A percentile compares a stretch with the other conserved stretches of the same genome.
phyloP scores from a whole-genome alignment of 2,797 vertebrate species.

The Cynodonichthys magdalenae region DNA sequence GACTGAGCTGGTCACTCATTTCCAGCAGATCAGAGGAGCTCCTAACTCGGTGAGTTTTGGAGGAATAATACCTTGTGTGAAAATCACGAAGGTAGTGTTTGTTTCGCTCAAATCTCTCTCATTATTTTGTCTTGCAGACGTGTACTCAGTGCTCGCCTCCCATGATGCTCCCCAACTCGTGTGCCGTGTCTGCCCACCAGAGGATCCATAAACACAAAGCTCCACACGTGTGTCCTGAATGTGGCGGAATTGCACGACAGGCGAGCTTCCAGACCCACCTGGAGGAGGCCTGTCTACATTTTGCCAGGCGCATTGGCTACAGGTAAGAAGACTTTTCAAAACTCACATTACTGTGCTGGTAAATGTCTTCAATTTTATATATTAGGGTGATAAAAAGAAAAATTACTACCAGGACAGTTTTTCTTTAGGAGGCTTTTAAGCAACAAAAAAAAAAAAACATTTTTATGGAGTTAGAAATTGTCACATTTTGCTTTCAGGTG shows the following conservation, averaged over 20 bases:
- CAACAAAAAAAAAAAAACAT: too few species aligned
- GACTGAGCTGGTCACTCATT: conserved; percentile 89
- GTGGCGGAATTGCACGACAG: conserved; percentile 88
- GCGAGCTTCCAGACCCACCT: conserved; percentile 89
- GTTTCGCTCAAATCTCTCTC: neutral
- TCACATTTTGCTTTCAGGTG: conserved; percentile 78
- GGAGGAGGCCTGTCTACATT: conserved; percentile 92
- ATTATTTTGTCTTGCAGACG: conserved; percentile 73
- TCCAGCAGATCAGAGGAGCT: conserved; percentile 87
- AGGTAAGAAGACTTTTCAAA: conserved; percentile 77
- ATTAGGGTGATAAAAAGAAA: neutral
- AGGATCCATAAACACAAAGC: conserved; percentile 91
- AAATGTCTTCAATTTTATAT: neutral
- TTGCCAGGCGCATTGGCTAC: conserved; percentile 93
- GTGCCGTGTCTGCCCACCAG: conserved; percentile 91
- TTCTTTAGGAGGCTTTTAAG: too few species aligned
- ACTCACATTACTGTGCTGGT: neutral
- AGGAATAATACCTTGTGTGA: neutral
- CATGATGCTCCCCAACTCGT: conserved; percentile 94
- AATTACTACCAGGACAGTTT: too few species aligned
- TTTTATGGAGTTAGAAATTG: too few species aligned
- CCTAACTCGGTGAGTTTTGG: conserved; percentile 79
- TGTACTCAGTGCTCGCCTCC: conserved; percentile 88
- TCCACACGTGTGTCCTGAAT: conserved; percentile 94
- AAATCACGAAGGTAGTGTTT: too few species aligned